A percentile compares a stretch with the other conserved stretches of the same genome.
phyloP scores from a whole-genome alignment of 1,140 invertebrate genomes.

The Neoseiulus cucumeris region DNA sequence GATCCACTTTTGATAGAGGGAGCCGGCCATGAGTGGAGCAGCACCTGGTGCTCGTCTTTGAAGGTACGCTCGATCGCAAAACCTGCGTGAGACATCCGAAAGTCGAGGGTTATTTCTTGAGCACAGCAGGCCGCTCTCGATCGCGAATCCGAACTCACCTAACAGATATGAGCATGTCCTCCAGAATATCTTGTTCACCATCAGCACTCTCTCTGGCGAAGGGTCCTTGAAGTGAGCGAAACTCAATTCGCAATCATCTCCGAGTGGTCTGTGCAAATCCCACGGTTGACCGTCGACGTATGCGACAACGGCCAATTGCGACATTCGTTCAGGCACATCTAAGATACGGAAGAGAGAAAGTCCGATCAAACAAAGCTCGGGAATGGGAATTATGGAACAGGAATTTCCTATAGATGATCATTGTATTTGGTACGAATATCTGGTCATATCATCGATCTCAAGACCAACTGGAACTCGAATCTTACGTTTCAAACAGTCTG shows the following conservation, averaged over 20 bases:
- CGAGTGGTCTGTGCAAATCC: constrained; percentile 78
- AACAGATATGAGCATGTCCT: constrained; percentile 66
- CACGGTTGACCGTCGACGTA: constrained; percentile 54
- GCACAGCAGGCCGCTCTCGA: too few relatives aligned
- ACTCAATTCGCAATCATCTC: constrained; percentile 50
- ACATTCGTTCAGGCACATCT: constrained; percentile 53
- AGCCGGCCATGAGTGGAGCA: constrained; percentile 62
- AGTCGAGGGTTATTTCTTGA: too few relatives aligned
- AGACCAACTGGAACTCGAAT: constrained; percentile 4
- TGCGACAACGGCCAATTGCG: constrained; percentile 50
- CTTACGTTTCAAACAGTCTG: constrained; percentile 71
- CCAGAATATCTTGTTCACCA: constrained; percentile 52
- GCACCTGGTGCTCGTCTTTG: constrained; percentile 49
- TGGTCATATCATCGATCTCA: constrained; percentile 1
- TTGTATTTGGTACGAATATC: background rate
- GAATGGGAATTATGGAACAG: background rate
- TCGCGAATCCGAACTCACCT: too few relatives aligned
- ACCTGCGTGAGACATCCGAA: constrained; percentile 34
- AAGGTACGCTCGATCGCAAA: constrained; percentile 52
- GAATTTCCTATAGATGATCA: background rate
- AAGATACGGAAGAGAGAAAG: constrained; percentile 21
- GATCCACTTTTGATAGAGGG: constrained; percentile 65
- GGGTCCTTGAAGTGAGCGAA: constrained; percentile 54
- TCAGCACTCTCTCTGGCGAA: constrained; percentile 31
- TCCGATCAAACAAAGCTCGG: background rate